phyloP scores from a whole-genome alignment of 1,140 invertebrate genomes.

The Bombus soroeensis region DNA sequence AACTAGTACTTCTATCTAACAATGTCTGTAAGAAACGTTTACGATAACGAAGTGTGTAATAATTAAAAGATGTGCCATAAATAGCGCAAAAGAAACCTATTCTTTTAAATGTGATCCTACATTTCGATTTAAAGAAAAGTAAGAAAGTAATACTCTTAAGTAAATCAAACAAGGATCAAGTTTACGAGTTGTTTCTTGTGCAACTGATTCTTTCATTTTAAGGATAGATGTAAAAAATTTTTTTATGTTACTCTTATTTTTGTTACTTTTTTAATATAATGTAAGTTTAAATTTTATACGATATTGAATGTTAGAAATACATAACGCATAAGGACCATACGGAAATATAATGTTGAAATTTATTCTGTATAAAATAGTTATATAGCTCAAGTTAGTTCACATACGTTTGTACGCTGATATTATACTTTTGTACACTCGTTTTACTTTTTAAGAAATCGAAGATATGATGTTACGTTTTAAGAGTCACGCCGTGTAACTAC shows the following conservation, averaged over 20 bases:
- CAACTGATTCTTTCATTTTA: background rate
- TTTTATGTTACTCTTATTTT: background rate
- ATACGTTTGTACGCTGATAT: background rate
- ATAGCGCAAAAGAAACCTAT: background rate
- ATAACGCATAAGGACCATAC: background rate
- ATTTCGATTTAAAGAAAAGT: background rate
- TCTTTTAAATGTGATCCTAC: background rate
- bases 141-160: conserved; percentile 9
- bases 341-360: background rate
- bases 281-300: background rate
- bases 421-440: background rate
- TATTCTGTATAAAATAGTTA: conserved; percentile 6
- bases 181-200: background rate
- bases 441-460: background rate
- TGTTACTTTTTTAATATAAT: conserved; percentile 1
- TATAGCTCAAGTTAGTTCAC: background rate
- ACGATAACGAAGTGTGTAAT: background rate
- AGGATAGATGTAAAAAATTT: background rate
- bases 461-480: conserved; percentile 55
- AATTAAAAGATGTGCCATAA: conserved; percentile 18
- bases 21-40: conserved; percentile 49
- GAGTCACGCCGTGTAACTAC: background rate
- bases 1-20: conserved; percentile 73
- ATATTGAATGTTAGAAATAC: background rate
- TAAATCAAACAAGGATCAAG: background rate